Conservation (phyloP, 2,797 vertebrate species). For the Lateolabrax maculatus region DNA sequence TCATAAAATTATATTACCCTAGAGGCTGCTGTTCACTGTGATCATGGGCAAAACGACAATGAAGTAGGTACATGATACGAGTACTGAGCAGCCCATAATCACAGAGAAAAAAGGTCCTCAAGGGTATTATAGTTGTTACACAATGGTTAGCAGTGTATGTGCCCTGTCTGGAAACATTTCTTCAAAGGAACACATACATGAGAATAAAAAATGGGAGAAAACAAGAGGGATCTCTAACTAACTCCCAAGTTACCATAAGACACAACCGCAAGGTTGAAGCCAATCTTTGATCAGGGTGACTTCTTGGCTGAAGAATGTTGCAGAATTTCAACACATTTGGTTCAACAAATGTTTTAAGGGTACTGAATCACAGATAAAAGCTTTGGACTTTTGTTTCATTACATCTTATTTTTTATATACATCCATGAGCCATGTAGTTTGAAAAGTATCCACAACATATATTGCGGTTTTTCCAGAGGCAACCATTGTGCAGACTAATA, state of each 20-base stretch:
- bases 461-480: not conserved
- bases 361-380: not conserved
- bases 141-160: conserved; percentile 1
- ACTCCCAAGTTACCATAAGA: conserved; percentile 19
- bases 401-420: not conserved
- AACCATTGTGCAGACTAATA: conserved; percentile 12
- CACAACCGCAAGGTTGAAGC: conserved; percentile 10
- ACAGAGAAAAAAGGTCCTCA: not conserved
- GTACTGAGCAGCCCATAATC: conserved; percentile 21
- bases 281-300: conserved; percentile 25
- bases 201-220: not conserved
- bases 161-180: not conserved
- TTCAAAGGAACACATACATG: conserved; percentile 7
- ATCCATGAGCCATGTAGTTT: too few species aligned
- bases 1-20: conserved; percentile 18
- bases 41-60: conserved; percentile 23
- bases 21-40: conserved; percentile 25
- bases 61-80: conserved; percentile 20
- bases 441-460: not conserved
- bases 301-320: not conserved
- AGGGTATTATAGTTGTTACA: not conserved
- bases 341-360: not conserved
- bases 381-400: not conserved
- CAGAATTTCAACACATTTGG: not conserved
- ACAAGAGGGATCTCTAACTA: conserved; percentile 3